Evolutionary conservation across 1,140 invertebrate genomes (phyloP).

Genomic region (Dolichoris vasculosae): DNA sequence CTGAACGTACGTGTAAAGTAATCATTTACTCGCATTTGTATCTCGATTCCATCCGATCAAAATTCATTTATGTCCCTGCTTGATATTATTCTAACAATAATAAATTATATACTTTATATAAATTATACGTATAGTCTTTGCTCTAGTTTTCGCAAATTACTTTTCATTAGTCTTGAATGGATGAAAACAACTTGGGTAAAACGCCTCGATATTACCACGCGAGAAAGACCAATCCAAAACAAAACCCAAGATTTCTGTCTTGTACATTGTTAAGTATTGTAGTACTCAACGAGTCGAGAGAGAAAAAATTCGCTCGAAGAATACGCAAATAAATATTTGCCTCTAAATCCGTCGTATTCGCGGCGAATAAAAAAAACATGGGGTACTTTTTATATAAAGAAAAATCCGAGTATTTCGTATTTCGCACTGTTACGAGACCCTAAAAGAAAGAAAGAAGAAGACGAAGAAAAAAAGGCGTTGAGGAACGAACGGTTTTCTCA

Average conservation of each 20-base stretch:
- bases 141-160: no score
- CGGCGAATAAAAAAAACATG: no score
- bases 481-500: background rate
- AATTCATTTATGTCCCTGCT: no score
- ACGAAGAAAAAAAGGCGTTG: background rate
- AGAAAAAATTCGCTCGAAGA: background rate
- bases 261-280: background rate
- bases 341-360: no score
- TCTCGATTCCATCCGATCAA: background rate
- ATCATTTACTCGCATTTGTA: background rate
- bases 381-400: no score
- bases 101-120: no score
- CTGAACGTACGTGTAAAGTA: background rate
- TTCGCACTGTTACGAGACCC: no score
- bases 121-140: no score
- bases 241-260: background rate
- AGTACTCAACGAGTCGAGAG: background rate
- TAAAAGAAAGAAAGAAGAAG: no score
- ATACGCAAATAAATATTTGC: background rate
- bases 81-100: no score
- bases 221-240: background rate
- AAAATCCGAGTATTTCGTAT: background rate
- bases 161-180: background rate
- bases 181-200: background rate
- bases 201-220: background rate